These are phyloP conservation scores for Eupelmus urozonus DNA, from an alignment of 2,888 invertebrate species.

Conservation along the genomic window DNA sequence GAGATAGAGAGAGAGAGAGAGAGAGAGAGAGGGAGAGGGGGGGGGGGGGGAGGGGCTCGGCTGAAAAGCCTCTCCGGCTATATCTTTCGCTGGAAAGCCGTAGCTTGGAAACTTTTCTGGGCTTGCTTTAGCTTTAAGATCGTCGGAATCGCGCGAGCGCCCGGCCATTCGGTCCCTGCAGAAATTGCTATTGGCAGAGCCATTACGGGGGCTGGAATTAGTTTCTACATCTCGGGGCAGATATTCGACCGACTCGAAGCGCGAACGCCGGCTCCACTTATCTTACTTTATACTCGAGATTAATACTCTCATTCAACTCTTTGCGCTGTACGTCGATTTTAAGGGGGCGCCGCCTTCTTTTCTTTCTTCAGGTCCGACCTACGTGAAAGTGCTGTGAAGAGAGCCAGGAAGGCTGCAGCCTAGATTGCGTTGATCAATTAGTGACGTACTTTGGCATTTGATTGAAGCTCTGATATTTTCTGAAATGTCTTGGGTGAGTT, in stretches of 20 bases:
- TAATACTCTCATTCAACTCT: conserved; percentile 63
- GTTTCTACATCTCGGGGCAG: conserved; percentile 63
- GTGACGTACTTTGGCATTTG: neutral
- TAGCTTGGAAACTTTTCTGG: conserved; percentile 52
- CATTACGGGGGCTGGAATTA: conserved; percentile 71
- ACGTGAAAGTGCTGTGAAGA: neutral
- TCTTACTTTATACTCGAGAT: conserved; percentile 70
- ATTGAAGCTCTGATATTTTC: too few relatives aligned
- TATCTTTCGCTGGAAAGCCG: neutral
- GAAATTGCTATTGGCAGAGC: conserved; percentile 73
- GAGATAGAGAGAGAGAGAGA: neutral
- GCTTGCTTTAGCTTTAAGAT: conserved; percentile 55
- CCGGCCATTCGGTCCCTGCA: conserved; percentile 66
- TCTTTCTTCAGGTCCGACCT: neutral
- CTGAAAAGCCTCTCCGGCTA: neutral
- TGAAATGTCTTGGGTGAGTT: too few relatives aligned
- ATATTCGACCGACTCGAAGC: conserved; percentile 58
- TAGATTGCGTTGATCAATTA: neutral
- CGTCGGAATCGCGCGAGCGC: conserved; percentile 62
- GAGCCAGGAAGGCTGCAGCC: neutral
- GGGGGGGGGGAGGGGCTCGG: conserved; percentile 5
- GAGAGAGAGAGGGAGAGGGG: conserved; percentile 4
- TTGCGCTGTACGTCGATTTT: neutral
- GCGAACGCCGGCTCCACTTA: conserved; percentile 64
- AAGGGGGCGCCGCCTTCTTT: neutral